Evolutionary conservation across 2,113 vertebrate species (phyloP), one percentile per base, ranked within the genome.

Genomic region (Psettodes erumei): DNA sequence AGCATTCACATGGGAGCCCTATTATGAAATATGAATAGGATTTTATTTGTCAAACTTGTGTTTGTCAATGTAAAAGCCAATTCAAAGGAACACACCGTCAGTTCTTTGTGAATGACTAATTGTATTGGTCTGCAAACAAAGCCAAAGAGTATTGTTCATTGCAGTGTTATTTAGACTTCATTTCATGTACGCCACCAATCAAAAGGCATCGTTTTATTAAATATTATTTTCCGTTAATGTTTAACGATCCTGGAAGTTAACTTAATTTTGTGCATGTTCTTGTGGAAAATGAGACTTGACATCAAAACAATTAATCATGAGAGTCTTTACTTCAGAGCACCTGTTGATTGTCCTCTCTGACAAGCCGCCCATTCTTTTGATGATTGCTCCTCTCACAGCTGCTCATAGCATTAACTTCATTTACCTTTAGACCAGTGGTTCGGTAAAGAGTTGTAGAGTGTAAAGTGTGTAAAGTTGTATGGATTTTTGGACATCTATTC

Each of bases 1-100:
- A 66, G 33, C 27, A 71, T 77, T 90, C 81, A 88, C 79, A 84
- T 78, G 75, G 81, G 82, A 89, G 82, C 63, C 47, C 71, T 68
- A 70, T 85, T 84, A 83, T 90, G 75, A 92, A 89, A 90, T 86
- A 90, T 91, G 86, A 91, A 92, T 88, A n/a, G n/a, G n/a, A n/a
- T 42, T 54, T 84, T 87, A 81, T 87, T 83, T 66, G 73, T 68
- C 77, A 84, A 91, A 89, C 88, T 73, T 90, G 84, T 77, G 87
- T 91, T 92, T 87, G 90, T 86, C 77, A 63, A 40, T 79, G 75
- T 85, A 84, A 89, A 89, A 38, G 71, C 42, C 30, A 69, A 79
- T 90, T 92, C 84, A 91, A 90, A 93, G 89, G 60, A 79, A 83
- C 61, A 71, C 71, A 63, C 5, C 53, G 59, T 61, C 66, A 38